Base-by-base conservation (phyloP, 2,888 invertebrate species). In the Protula sp. region DNA sequence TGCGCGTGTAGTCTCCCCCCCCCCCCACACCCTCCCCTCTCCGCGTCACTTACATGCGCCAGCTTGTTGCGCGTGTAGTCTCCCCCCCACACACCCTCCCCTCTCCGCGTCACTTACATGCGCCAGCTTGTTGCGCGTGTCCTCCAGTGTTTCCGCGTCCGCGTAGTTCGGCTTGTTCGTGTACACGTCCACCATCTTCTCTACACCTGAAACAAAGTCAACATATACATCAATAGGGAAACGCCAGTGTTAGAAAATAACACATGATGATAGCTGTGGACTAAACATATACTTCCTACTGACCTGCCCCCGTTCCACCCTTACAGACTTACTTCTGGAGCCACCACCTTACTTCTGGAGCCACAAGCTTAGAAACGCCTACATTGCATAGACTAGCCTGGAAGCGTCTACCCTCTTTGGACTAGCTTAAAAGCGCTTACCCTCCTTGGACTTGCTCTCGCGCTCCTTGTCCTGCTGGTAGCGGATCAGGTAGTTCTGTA, bases 1-100 rank as follows among this genome's bases (percentile, higher is more conserved):
- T 93, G 29, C 88, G 87, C 27, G 94, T 90, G 72, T 91, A 94
- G 74, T 93, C 92, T 91, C 93, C 92, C 72, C 93, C 91, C 52
- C 93, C 91, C 77, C 92, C 92, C n/a, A n/a, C n/a, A n/a, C n/a
- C n/a, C n/a, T n/a, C n/a, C n/a, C n/a, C n/a, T n/a, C n/a, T n/a
- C n/a, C n/a, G n/a, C n/a, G n/a, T n/a, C 30, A 82, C 87, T 84
- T 83, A 93, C 93, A 79, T 94, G 92, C 78, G 91, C 90, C n/a
- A 94, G 82, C 83, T 93, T 93, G 75, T 94, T 93, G 29, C 88
- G 87, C 27, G 94, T 90, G 72, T 91, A 94, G 74, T 93, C 92
- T 72, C 93, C 91, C 52, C 93, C 91, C 77, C 92, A 92, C 68
- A 90, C 89, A 56, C 87, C 87, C 55, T 91, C 93, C 78, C 91